Base-by-base conservation (phyloP, 2,888 invertebrate species). In the Limnephilus auricula region DNA sequence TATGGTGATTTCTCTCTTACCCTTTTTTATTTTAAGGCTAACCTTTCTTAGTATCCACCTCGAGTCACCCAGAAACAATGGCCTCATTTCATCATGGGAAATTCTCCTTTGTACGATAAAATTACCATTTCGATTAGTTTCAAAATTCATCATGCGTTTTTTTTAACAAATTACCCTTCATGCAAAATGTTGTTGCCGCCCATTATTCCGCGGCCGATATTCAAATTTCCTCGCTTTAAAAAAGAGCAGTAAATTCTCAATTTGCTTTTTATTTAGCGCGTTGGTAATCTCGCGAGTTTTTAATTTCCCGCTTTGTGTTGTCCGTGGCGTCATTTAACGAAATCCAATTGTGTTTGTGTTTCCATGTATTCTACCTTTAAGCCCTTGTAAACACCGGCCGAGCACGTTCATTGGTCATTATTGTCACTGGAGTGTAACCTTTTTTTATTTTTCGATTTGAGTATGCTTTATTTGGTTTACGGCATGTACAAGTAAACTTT, bases 111-210 rank as follows among this genome's bases (percentile, higher is more conserved):
- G 34, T 82, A 34, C 82, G 82, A 9, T 82, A 37, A 32, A 82
- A 82, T 82, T 34, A 82, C 82, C 82, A 34, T 82, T 82, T 82
- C 82, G 82, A 82, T 32, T 82, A 82, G 31, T 82, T 82, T 32
- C 82, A 34, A 82, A 82, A 82, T 82, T 82, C 82, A 32, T 82
- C 25, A 32, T 82, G 82, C 25, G 31, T n/a, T 65, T 82, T 82
- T 82, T 82, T 34, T 82, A 15, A 32, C 82, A 82, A 82, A 82
- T 34, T 82, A 25, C 82, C 82, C 82, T 34, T 82, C 82, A 37
- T 82, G 32, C 34, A 37, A 25, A 25, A 82, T 37, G 15, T 82
- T 18, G 82, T 82, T 32, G 18, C 32, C 25, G 82, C 82, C 82
- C 82, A 80, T 34, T 82, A 34, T 82, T 37, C 25, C 34, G 31